Conservation (phyloP, 2,113 vertebrate species). For the Crotalus tigris region DNA sequence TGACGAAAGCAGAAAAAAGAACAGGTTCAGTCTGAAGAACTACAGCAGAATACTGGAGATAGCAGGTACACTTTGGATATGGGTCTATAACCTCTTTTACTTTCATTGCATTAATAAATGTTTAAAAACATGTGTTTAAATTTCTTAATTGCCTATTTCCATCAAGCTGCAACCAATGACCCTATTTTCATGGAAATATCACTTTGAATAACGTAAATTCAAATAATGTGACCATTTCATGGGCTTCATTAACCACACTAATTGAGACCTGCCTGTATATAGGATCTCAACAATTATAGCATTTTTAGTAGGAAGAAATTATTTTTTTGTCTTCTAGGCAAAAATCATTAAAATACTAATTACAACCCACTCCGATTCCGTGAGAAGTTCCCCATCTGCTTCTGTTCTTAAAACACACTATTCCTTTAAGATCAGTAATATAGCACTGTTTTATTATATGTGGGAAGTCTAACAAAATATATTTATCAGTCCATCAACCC, state of each 20-base stretch:
- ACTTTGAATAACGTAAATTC: background rate
- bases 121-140: background rate
- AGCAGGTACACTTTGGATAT: background rate
- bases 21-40: background rate
- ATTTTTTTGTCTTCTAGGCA: background rate
- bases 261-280: background rate
- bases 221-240: background rate
- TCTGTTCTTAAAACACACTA: constrained; percentile 5
- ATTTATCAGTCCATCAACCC: constrained; percentile 17
- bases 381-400: background rate
- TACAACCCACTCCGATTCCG: background rate
- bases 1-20: background rate
- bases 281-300: background rate
- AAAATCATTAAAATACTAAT: background rate
- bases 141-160: background rate
- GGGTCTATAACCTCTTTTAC: background rate
- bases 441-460: constrained; percentile 1
- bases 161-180: background rate
- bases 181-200: background rate
- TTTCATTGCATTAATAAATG: background rate
- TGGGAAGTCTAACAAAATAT: constrained; percentile 26
- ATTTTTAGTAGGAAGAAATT: background rate
- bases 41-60: background rate
- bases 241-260: background rate
- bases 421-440: background rate